Conservation (phyloP, 2,888 invertebrate genomes). For the Spilarctia lutea region DNA sequence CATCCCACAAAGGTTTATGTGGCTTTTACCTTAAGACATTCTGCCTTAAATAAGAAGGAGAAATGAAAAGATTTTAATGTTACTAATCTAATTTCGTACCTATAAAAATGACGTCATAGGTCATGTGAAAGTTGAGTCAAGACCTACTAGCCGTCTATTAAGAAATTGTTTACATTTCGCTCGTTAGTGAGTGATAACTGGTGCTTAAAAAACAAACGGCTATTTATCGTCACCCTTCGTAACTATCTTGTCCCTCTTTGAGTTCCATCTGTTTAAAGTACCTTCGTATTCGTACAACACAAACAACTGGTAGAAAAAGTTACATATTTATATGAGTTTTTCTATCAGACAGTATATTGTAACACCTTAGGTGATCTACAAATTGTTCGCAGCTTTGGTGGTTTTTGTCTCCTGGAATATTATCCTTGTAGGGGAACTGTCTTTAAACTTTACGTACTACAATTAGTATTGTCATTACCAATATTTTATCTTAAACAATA, state of each 20-base stretch:
- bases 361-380: no score
- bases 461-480: no score
- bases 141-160: background rate
- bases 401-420: no score
- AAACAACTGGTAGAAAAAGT: no score
- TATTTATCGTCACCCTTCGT: background rate
- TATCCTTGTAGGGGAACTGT: no score
- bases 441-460: no score
- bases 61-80: background rate
- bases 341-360: no score
- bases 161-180: background rate
- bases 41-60: background rate
- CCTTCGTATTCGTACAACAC: no score
- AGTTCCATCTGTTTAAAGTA: background rate
- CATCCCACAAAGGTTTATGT: background rate
- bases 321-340: no score
- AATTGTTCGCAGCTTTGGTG: no score
- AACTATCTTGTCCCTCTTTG: background rate
- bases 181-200: background rate
- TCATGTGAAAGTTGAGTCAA: background rate
- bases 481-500: no score
- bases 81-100: background rate
- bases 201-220: background rate
- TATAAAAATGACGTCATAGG: background rate
- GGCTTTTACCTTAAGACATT: background rate